These are phyloP conservation scores for Cremastinae sp. DNA, from an alignment of 2,888 invertebrate species.

Conservation along the genomic window DNA sequence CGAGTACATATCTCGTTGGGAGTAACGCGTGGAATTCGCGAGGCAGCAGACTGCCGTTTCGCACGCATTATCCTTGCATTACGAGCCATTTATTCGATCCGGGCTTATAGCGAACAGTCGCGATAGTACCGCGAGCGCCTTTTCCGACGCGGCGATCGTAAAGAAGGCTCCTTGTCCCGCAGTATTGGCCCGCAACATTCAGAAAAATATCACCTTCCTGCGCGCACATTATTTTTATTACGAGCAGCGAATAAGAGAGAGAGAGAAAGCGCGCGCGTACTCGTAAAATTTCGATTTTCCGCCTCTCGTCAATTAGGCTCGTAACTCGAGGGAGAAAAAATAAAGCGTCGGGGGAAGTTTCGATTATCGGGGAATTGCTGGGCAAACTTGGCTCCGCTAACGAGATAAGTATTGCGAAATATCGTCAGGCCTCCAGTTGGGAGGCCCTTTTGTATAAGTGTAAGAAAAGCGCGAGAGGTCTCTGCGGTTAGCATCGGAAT, in stretches of 20 bases:
- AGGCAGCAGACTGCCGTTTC: slow-evolving; percentile 65
- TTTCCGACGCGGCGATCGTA: slow-evolving; percentile 58
- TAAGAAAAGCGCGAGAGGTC: slow-evolving; percentile 48
- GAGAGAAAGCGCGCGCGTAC: too few species aligned
- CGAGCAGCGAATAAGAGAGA: too few species aligned
- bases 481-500: slow-evolving; percentile 54
- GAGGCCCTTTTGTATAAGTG: slow-evolving; percentile 47
- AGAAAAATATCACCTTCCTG: too few species aligned
- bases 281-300: too few species aligned
- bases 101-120: slow-evolving; percentile 45
- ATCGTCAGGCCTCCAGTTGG: slow-evolving; percentile 44
- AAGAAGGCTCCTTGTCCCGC: slow-evolving; percentile 61
- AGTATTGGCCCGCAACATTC: too few species aligned
- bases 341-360: too few species aligned
- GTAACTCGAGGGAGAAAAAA: too few species aligned
- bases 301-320: too few species aligned
- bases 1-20: slow-evolving; percentile 56
- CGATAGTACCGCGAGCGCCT: slow-evolving; percentile 54
- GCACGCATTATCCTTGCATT: slow-evolving; percentile 71
- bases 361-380: too few species aligned
- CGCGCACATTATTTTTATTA: too few species aligned
- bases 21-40: slow-evolving; percentile 66
- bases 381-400: not conserved
- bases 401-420: slow-evolving; percentile 51
- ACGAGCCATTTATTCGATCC: slow-evolving; percentile 71